Conservation (phyloP, 2,113 vertebrate genomes). For the Fukomys damarensis region DNA sequence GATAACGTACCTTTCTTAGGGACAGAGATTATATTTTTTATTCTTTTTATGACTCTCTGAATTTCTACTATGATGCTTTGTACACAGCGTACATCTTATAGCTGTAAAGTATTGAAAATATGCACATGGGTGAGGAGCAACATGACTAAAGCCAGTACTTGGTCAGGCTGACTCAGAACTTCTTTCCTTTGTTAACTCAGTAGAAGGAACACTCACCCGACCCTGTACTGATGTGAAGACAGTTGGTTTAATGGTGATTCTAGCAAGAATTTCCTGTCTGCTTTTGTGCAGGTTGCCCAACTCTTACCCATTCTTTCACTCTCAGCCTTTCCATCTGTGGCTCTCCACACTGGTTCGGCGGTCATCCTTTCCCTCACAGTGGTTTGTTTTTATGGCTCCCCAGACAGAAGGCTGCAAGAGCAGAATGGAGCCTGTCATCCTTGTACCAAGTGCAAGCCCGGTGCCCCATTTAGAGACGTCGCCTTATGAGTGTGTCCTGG, state of each 20-base stretch:
- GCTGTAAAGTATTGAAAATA: slow-evolving; percentile 4
- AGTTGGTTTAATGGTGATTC: neutral
- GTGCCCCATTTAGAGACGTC: neutral
- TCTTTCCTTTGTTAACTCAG: neutral
- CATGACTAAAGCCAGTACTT: neutral
- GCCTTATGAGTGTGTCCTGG: neutral
- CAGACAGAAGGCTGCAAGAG: neutral
- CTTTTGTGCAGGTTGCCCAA: neutral
- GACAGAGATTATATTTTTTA: neutral
- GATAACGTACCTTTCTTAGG: neutral
- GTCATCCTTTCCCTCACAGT: neutral
- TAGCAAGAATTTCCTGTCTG: neutral
- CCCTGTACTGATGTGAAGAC: neutral
- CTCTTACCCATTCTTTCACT: neutral
- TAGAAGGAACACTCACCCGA: neutral
- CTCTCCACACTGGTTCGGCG: neutral
- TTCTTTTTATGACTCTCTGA: neutral
- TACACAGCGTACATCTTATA: neutral
- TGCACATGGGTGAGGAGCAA: neutral
- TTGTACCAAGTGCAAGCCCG: neutral
- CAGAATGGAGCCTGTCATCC: neutral
- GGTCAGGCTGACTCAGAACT: neutral
- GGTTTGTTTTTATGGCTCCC: neutral
- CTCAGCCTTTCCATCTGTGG: neutral
- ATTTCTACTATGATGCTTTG: neutral